Evolutionary conservation across 2,797 vertebrate genomes (phyloP).

Genomic region (Diplodus puntazzo): DNA sequence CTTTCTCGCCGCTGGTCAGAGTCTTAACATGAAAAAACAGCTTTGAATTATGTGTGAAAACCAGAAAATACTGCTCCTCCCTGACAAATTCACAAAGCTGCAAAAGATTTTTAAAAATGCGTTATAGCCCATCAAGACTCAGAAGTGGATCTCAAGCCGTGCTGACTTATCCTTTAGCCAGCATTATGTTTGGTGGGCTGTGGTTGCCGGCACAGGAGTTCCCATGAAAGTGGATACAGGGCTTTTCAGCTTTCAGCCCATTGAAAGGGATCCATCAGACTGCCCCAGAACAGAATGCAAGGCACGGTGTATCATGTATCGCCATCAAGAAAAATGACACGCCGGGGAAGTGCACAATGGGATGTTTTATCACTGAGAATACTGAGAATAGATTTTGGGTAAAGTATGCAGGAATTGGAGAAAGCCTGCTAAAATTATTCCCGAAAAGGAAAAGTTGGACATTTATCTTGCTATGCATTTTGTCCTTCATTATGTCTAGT

Average conservation of each 20-base stretch:
- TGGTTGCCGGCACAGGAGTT: constrained; percentile 68
- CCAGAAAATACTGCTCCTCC: background rate
- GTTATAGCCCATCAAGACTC: background rate
- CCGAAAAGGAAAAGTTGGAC: background rate
- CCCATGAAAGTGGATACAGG: constrained; percentile 83
- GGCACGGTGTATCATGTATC: constrained; percentile 71
- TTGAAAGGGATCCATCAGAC: constrained; percentile 72
- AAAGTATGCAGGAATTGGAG: background rate
- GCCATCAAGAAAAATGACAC: constrained; percentile 52
- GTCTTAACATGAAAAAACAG: background rate
- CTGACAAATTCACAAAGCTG: background rate
- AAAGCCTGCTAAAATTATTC: background rate
- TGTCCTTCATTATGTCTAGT: background rate
- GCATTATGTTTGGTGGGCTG: constrained; percentile 42
- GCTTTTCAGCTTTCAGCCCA: constrained; percentile 74
- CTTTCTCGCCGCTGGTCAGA: background rate
- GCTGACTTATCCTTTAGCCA: constrained; percentile 31
- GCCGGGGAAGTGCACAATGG: constrained; percentile 34
- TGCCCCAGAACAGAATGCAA: constrained; percentile 62
- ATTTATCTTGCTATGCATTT: background rate
- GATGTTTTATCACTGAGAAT: constrained; percentile 24
- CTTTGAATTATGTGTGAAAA: background rate
- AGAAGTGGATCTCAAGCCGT: constrained; percentile 14
- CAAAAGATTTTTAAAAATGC: background rate
- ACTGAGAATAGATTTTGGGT: background rate